Evolutionary conservation across 2,113 vertebrate species (phyloP).

Genomic region (Oreochromis aureus): DNA sequence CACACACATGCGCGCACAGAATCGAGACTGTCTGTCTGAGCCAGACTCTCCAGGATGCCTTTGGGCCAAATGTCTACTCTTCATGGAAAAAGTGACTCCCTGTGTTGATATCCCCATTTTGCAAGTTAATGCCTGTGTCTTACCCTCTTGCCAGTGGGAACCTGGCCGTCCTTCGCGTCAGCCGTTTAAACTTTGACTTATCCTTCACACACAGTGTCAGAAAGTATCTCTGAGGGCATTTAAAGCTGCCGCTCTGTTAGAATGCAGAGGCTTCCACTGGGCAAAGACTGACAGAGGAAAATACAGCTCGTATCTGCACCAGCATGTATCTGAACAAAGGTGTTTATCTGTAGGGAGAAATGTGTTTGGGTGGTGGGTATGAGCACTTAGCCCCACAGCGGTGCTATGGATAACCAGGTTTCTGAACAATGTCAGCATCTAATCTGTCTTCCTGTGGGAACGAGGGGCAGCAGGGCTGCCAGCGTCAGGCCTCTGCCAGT

Average conservation of each 20-base stretch:
- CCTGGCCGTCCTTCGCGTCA: constrained; percentile 55
- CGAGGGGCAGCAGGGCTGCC: constrained; percentile 40
- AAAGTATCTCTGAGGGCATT: not conserved
- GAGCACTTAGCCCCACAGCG: constrained; percentile 27
- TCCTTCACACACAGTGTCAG: constrained; percentile 1
- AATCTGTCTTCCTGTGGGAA: constrained; percentile 74
- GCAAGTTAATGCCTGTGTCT: constrained; percentile 70
- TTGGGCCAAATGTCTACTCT: constrained; percentile 70
- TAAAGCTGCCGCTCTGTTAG: not conserved
- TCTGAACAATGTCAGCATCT: constrained; percentile 68
- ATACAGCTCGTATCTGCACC: constrained; percentile 4
- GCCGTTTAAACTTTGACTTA: constrained; percentile 35
- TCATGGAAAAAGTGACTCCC: constrained; percentile 76
- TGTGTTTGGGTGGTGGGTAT: constrained; percentile 32
- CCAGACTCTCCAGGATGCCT: constrained; percentile 72
- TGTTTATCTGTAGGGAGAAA: constrained; percentile 48
- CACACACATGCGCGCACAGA: constrained; percentile 26
- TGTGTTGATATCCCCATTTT: constrained; percentile 72
- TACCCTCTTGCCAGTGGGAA: constrained; percentile 63
- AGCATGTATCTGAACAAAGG: constrained; percentile 44
- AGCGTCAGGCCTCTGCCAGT: constrained; percentile 59
- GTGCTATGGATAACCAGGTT: constrained; percentile 59
- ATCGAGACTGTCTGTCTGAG: constrained; percentile 67
- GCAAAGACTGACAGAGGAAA: not conserved
- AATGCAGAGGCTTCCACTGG: not conserved